Base-by-base conservation (phyloP, 2,113 vertebrate species). In the Epinephelus moara region DNA sequence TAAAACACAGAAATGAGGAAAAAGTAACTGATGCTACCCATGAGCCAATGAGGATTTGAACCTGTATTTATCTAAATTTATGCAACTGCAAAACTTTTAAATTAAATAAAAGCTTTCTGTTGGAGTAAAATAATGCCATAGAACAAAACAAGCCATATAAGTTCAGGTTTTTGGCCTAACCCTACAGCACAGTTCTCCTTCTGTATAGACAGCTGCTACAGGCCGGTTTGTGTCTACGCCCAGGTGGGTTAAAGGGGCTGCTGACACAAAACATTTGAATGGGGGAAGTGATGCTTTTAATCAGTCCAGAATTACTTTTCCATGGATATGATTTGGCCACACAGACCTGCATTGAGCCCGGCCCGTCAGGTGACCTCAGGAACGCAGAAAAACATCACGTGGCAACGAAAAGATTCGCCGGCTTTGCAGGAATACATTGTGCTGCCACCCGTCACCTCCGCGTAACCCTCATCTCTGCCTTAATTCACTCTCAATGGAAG, bases 351-450 rank as follows among this genome's bases (percentile, higher is more conserved):
- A 95, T 95, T 96, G 95, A 96, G 88, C 56, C 83, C 74, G 66
- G 79, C 74, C 92, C 90, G 90, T 96, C 95, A 95, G 95, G 92
- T 95, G 95, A 96, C 88, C 93, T 85, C 88, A 94, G 94, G 95
- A 96, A 95, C 95, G 94, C 93, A 94, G 94, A 93, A 94, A 96
- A 96, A 95, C 94, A 95, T 96, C 95, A 95, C 94, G 95, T 52
- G 95, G 92, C 50, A 49, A 59, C 70, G 62, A 70, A 85, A 89
- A 73, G 85, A 76, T 90, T 86, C 68, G 85, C 52, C 37, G 71
- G 80, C 33, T 81, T 87, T 94, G 89, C 93, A 94, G 93, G 81
- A 92, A 84, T 27, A 88, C 93, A 92, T 87, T 93, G 92, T 92
- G 47, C 66, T 84, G 74, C 70, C 66, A 47, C 59, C 75, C 77